Percentiles rank a stretch among this genome's conserved stretches.
Evolutionary conservation across 1,140 invertebrate genomes (phyloP).

Genomic region (Pteromalus puparum): DNA sequence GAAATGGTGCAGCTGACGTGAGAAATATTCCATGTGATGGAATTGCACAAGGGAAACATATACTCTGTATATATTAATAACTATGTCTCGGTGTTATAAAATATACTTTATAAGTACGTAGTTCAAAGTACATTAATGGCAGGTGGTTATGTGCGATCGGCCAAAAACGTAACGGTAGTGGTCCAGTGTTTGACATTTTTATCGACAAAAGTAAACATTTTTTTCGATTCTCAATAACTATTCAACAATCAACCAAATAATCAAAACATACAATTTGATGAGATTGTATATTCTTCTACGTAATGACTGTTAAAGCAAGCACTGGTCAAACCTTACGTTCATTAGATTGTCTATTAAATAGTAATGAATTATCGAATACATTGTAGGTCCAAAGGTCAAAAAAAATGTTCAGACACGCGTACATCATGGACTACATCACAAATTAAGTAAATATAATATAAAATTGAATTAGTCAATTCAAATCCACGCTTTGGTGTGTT

Average conservation of each 20-base stretch:
- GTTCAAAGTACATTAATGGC: neutral
- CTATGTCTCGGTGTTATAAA: constrained; percentile 23
- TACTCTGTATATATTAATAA: constrained; percentile 47
- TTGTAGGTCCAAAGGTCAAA: neutral
- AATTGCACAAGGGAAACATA: constrained; percentile 29
- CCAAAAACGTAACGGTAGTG: neutral
- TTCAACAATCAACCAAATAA: neutral
- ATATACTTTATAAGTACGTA: constrained; percentile 11
- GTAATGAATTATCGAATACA: neutral
- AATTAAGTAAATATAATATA: neutral
- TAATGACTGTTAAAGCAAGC: neutral
- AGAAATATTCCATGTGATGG: constrained; percentile 3
- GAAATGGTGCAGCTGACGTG: neutral
- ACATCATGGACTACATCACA: neutral
- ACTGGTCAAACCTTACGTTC: neutral
- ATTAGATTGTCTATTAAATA: neutral
- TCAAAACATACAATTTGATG: neutral
- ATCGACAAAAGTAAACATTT: neutral
- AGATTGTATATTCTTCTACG: neutral
- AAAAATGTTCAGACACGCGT: neutral
- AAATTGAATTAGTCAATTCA: constrained; percentile 24
- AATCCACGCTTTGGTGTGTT: constrained; percentile 12
- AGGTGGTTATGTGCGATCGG: neutral
- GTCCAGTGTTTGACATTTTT: neutral
- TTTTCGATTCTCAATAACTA: neutral